phyloP scores from a whole-genome alignment of 1,140 invertebrate species.

The Drosophila triauraria region DNA sequence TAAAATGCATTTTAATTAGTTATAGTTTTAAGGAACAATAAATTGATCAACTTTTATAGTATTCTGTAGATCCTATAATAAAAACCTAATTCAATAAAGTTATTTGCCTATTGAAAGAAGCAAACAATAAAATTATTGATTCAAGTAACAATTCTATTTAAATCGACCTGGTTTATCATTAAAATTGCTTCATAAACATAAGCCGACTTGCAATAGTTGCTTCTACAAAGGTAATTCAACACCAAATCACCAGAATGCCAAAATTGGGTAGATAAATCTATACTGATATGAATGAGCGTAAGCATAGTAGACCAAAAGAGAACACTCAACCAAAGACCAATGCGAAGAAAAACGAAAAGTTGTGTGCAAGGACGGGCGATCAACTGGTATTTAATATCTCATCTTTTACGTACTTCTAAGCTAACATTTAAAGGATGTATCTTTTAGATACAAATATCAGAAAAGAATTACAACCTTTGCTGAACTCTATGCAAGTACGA shows the following conservation, averaged over 20 bases:
- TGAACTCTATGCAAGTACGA: background rate
- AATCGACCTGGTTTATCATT: too few species aligned
- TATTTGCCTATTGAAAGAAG: too few species aligned
- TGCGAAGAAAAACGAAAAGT: background rate
- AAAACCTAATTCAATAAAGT: background rate
- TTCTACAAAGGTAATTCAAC: background rate
- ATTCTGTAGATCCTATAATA: too few species aligned
- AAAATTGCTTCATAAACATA: too few species aligned
- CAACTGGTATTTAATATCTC: background rate
- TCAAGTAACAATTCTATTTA: too few species aligned
- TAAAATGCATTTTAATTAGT: background rate
- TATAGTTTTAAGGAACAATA: background rate
- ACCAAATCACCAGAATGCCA: background rate
- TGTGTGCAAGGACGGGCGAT: background rate
- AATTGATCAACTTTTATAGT: background rate
- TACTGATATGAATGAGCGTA: too few species aligned
- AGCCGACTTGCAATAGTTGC: too few species aligned
- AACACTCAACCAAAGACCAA: background rate
- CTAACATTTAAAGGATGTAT: background rate
- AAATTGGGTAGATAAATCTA: background rate
- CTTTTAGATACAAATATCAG: background rate
- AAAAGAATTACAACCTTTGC: background rate
- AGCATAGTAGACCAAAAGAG: too few species aligned
- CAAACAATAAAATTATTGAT: background rate
- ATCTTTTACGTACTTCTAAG: background rate